Percentiles rank a stretch among this genome's conserved stretches.
Conservation (phyloP, 2,888 invertebrate species). For the Pyrochroa serraticornis region DNA sequence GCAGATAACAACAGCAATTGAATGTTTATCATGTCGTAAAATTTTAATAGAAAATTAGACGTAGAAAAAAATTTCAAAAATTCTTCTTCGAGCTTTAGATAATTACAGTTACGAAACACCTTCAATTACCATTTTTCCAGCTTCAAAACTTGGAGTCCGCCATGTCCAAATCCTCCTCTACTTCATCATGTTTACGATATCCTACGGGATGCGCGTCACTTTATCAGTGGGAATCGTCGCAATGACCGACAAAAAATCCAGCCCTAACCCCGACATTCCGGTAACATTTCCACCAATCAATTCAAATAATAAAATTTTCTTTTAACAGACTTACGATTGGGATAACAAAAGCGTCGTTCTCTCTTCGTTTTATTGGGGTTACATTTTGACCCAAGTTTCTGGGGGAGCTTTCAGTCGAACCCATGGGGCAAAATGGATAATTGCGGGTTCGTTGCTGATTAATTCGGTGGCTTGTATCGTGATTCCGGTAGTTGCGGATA, state of each 20-base stretch:
- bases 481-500: constrained; percentile 66
- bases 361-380: constrained; percentile 77
- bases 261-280: constrained; percentile 55
- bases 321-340: constrained; percentile 60
- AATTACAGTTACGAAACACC: too few species aligned
- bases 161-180: constrained; percentile 68
- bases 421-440: constrained; percentile 73
- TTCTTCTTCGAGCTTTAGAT: too few species aligned
- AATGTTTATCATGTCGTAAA: too few species aligned
- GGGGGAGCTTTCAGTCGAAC: constrained; percentile 69
- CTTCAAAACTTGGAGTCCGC: constrained; percentile 56
- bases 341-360: constrained; percentile 60
- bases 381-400: constrained; percentile 70
- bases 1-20: too few species aligned
- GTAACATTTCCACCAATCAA: constrained; percentile 50
- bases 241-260: constrained; percentile 66
- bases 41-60: too few species aligned
- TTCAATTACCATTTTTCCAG: too few species aligned
- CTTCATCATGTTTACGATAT: constrained; percentile 65
- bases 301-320: constrained; percentile 11
- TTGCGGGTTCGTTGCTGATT: constrained; percentile 60
- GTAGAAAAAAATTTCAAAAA: too few species aligned
- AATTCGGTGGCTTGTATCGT: constrained; percentile 67
- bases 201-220: constrained; percentile 69
- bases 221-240: constrained; percentile 75